These are phyloP conservation scores for Apamea monoglypha DNA, from an alignment of 2,888 invertebrate species.

Conservation along the genomic window DNA sequence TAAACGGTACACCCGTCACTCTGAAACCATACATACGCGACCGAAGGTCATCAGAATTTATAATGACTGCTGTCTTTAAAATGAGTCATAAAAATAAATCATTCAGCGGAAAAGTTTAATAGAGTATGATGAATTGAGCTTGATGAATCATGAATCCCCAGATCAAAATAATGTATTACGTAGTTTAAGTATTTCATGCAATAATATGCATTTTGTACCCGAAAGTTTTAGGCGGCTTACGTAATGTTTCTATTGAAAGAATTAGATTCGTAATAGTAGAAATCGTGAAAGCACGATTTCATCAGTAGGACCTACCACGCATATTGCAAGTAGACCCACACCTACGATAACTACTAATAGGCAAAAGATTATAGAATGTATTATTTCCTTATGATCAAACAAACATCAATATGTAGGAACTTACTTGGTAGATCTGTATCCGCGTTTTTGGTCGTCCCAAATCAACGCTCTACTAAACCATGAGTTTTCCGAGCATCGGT, in stretches of 20 bases:
- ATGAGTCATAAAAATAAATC: conserved; percentile 65
- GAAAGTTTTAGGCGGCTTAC: conserved; percentile 20
- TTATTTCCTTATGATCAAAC: not conserved
- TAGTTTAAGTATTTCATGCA: conserved; percentile 41
- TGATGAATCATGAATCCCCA: conserved; percentile 55
- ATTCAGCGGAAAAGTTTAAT: conserved; percentile 60
- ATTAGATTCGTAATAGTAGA: conserved; percentile 28
- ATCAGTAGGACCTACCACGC: not conserved
- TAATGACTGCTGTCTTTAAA: conserved; percentile 58
- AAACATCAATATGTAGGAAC: conserved; percentile 14
- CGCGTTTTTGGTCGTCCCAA: conserved; percentile 72
- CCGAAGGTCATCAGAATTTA: conserved; percentile 52
- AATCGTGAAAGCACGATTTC: conserved; percentile 45
- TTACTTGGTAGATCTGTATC: conserved; percentile 71
- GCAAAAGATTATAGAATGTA: not conserved
- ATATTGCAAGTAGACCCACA: conserved; percentile 26
- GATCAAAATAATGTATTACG: conserved; percentile 56
- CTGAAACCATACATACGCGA: conserved; percentile 33
- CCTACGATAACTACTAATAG: conserved; percentile 1
- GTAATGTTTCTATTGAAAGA: conserved; percentile 23
- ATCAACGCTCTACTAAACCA: conserved; percentile 85
- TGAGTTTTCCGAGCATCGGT: conserved; percentile 85
- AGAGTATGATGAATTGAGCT: conserved; percentile 47
- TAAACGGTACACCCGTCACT: conserved; percentile 24
- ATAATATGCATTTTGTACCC: conserved; percentile 28